These are phyloP conservation scores for Paramisgurnus dabryanus DNA, from an alignment of 2,113 vertebrate species.

Conservation along the genomic window DNA sequence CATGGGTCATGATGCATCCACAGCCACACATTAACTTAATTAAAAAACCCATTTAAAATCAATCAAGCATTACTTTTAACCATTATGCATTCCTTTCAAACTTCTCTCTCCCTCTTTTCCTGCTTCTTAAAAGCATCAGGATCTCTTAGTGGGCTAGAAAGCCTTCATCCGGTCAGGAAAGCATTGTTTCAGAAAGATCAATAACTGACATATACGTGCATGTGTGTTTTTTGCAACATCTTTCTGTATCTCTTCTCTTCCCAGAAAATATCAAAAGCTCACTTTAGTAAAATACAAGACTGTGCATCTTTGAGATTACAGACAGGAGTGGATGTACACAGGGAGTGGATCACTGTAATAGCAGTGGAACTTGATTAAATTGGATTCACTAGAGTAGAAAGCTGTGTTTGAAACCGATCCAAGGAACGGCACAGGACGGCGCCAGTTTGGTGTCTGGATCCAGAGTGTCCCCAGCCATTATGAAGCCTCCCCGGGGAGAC, in stretches of 20 bases:
- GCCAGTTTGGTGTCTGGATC: slow-evolving; percentile 4
- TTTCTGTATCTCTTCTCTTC: neutral
- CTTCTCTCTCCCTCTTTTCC: neutral
- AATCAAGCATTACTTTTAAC: slow-evolving; percentile 58
- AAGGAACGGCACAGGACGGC: neutral
- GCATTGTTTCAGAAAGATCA: slow-evolving; percentile 51
- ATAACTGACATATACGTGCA: slow-evolving; percentile 16
- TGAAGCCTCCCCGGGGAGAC: slow-evolving; percentile 57
- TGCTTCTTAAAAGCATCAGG: slow-evolving; percentile 47
- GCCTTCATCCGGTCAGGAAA: slow-evolving; percentile 25
- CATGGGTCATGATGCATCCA: neutral
- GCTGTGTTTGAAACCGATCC: slow-evolving; percentile 11
- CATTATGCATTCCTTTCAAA: slow-evolving; percentile 45
- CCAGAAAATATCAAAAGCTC: neutral
- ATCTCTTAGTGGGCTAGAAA: slow-evolving; percentile 38
- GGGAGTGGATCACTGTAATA: neutral
- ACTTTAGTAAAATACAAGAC: neutral
- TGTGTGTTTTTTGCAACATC: neutral
- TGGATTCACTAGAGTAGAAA: neutral
- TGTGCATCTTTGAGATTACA: neutral
- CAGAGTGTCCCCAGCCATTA: slow-evolving; percentile 58
- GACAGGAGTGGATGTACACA: neutral
- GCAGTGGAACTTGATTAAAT: neutral
- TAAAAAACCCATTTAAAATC: slow-evolving; percentile 58
- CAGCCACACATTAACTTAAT: slow-evolving; percentile 42